These are phyloP conservation scores for Drosophila macrothrix DNA, from an alignment of 2,888 invertebrate species.

Conservation along the genomic window DNA sequence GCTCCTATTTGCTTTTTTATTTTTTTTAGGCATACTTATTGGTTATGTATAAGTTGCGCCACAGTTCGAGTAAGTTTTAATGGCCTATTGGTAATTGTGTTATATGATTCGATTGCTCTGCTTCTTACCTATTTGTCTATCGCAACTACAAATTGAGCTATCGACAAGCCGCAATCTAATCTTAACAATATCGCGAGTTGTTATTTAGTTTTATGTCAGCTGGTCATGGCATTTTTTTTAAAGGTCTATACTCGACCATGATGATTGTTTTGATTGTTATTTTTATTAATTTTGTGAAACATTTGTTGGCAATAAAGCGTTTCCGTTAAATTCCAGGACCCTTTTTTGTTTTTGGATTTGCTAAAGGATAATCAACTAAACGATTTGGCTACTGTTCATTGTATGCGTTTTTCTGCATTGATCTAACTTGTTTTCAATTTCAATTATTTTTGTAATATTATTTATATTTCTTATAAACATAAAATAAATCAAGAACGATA, in stretches of 20 bases:
- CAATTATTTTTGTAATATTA: neutral
- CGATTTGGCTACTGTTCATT: neutral
- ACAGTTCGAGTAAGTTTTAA: neutral
- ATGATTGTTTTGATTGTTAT: neutral
- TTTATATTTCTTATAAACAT: neutral
- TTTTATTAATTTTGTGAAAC: neutral
- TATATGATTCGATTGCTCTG: neutral
- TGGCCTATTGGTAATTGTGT: neutral
- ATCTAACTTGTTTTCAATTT: neutral
- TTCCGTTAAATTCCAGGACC: neutral
- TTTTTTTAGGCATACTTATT: neutral
- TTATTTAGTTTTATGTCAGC: neutral
- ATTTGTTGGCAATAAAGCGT: neutral
- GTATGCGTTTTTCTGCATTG: neutral
- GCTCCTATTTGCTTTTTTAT: neutral
- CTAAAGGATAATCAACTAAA: neutral
- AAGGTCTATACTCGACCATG: neutral
- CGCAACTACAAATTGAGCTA: conserved; percentile 24
- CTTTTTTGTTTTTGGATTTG: neutral
- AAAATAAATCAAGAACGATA: neutral
- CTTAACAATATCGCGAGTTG: conserved; percentile 30
- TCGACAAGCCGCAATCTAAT: conserved; percentile 53
- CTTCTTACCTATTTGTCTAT: neutral
- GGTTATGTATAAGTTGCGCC: neutral
- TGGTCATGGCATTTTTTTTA: neutral